phyloP scores from a whole-genome alignment of 37 sponge, comb jelly and placozoan genomes.

The Halichondria panicea region DNA sequence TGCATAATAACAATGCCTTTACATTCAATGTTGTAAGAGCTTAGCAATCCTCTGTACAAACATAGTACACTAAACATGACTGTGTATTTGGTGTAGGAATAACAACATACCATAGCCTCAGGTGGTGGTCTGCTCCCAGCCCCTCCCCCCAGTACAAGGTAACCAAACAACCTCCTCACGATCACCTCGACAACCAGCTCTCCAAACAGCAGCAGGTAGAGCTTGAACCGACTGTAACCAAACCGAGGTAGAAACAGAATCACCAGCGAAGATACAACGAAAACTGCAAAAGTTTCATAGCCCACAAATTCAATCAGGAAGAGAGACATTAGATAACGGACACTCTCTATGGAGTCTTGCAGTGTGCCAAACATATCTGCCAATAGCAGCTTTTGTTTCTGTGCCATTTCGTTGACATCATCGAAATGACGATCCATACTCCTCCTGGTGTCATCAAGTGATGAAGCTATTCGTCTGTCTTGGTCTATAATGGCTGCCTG shows the following conservation, averaged over 20 bases:
- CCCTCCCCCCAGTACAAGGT: background rate
- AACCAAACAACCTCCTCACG: slow-evolving; percentile 15
- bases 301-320: slow-evolving; percentile 46
- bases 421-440: slow-evolving; percentile 19
- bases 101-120: too few relatives aligned
- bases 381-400: slow-evolving; percentile 46
- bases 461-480: slow-evolving; percentile 39
- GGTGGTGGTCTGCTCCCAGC: too few relatives aligned
- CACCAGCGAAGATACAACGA: slow-evolving; percentile 20
- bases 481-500: slow-evolving; percentile 54
- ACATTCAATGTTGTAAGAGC: too few relatives aligned
- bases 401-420: slow-evolving; percentile 44
- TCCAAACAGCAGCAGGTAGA: slow-evolving; percentile 25
- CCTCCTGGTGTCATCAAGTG: slow-evolving; percentile 9
- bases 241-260: slow-evolving; percentile 48
- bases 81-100: too few relatives aligned
- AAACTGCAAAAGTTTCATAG: slow-evolving; percentile 24
- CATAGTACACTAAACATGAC: too few relatives aligned
- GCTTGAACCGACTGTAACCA: slow-evolving; percentile 34
- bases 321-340: slow-evolving; percentile 41
- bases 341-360: slow-evolving; percentile 14
- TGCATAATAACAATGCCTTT: too few relatives aligned
- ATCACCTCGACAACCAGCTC: slow-evolving; percentile 23
- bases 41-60: too few relatives aligned
- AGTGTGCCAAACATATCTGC: slow-evolving; percentile 21